Base-by-base conservation (phyloP, 2,113 vertebrate genomes). In the Rafetus swinhoei region DNA sequence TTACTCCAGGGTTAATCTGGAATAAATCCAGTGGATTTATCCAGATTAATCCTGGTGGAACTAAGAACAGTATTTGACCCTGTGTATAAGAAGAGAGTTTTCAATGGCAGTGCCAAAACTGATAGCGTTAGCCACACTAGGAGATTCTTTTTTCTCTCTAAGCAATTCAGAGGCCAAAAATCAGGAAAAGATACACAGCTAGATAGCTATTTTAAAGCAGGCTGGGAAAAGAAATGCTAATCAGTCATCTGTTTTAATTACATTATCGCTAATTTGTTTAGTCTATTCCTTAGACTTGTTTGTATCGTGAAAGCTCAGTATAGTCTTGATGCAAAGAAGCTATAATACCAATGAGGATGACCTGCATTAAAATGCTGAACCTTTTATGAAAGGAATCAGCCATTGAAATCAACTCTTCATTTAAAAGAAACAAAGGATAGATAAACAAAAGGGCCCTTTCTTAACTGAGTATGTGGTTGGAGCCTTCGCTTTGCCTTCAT, bases 51-150 rank as follows among this genome's bases (percentile, higher is more conserved):
- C 60, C 74, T 0, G 0, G 69, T 50, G 82, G 89, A 87, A 91
- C 1, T 84, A 85, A 89, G 81, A 91, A 59, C 85, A 89, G 88
- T 4, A 0, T 74, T 95, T 91, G 89, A 79, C 76, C 89, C 53
- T 15, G 0, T 7, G 92, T 55, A 29, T 82, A 90, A 92, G 53
- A 50, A 79, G 57, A 0, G 0, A 79, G 85, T 53, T 93, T 84
- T 35, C 82, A 77, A 60, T 5, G 14, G 83, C 77, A 54, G 90
- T 65, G 65, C 62, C 77, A 35, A 87, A 87, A 55, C 32, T 79
- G 54, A 32, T 0, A 22, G 79, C 52, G 5, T 52, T 22, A 35
- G 52, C 39, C 0, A 0, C 12, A 1, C 2, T 0, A 7, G 45
- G 35, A 5, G 65, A 72, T 18, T 5, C 29, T 2, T 72, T 50